Percentiles rank a stretch among this genome's conserved stretches.
These are phyloP conservation scores for Solenopsis fugax DNA, from an alignment of 1,140 invertebrate genomes.

Conservation along the genomic window DNA sequence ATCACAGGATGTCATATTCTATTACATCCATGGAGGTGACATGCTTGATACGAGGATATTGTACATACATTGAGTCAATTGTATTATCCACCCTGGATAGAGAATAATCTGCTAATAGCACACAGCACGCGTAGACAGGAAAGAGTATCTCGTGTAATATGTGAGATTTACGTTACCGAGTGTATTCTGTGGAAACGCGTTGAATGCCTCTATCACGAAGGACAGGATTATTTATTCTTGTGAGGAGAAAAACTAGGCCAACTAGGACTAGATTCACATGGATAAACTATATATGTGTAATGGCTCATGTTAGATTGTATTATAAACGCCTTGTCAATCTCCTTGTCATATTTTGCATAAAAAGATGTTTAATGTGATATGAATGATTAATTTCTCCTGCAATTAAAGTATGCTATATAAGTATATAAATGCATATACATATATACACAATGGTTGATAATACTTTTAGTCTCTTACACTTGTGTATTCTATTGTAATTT, in stretches of 20 bases:
- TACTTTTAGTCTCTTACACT: background rate
- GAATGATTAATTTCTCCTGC: background rate
- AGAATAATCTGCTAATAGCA: background rate
- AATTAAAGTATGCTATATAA: background rate
- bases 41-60: background rate
- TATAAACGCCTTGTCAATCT: background rate
- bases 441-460: no score
- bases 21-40: background rate
- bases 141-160: no score
- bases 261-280: background rate
- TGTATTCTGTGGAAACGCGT: background rate
- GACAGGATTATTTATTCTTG: no score
- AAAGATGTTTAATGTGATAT: background rate
- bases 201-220: constrained; percentile 16
- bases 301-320: background rate
- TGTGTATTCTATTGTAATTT: no score
- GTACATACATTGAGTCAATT: background rate
- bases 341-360: no score
- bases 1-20: background rate
- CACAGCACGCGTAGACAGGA: background rate
- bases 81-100: background rate
- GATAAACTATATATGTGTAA: background rate
- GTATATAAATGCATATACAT: no score
- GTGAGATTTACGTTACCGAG: no score
- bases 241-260: background rate